Evolutionary conservation across 2,888 invertebrate genomes (phyloP), one percentile per base, ranked within the genome.

Genomic region (Xanthia togata): DNA sequence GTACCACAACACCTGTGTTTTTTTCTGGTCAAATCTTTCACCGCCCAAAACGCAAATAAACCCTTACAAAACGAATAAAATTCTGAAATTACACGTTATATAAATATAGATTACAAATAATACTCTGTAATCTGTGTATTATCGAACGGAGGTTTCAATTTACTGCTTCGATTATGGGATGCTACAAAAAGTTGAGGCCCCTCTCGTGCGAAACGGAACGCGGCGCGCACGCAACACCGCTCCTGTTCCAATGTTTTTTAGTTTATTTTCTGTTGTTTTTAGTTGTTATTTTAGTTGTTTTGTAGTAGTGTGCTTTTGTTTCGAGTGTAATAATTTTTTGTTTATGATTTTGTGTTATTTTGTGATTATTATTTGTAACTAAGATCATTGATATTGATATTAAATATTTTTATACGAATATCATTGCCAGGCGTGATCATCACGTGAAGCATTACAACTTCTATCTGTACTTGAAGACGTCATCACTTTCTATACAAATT

Each of bases 161-260:
- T 93, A 93, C 93, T 87, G 89, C 88, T 91, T 93, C 92, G 93
- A 94, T 94, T 93, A 94, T 93, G 90, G 92, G 88, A 86, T 78
- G 87, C 76, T 88, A 88, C 89, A 92, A 92, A 93, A 92, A 91
- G 88, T 89, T 88, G 90, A 91, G 63, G 68, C 78, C 78, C 80
- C 91, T 92, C 91, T 93, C 93, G 94, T 94, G 95, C 92, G 91
- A 93, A 95, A 91, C 91, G 92, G 91, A 93, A 92, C 94, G 93
- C 91, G 89, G 87, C 89, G 92, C 90, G 91, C 95, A 95, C 95
- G 94, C 95, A 93, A 95, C 90, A 89, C 86, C 86, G 84, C 89
- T 87, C 88, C 91, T 91, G 87, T 88, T 88, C 87, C 83, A 81
- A 81, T 41, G 65, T 82, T 84, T 78, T 55, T 89, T 81, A 84